phyloP scores from a whole-genome alignment of 2,888 invertebrate species.

The Erebia epiphron region DNA sequence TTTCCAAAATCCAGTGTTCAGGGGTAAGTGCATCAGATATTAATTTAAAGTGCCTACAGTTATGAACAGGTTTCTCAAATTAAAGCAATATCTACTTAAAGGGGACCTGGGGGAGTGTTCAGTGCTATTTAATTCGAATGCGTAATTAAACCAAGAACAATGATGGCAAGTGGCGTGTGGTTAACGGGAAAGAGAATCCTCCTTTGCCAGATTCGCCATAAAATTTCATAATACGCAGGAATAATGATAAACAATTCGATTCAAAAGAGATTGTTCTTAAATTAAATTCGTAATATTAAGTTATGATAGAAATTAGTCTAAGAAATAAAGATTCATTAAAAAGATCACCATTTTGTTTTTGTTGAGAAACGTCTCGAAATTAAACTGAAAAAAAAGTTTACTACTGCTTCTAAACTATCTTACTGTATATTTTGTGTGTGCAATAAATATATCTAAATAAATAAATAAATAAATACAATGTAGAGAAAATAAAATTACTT shows the following conservation, averaged over 20 bases:
- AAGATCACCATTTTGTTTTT: no score
- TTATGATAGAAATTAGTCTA: background rate
- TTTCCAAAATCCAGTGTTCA: background rate
- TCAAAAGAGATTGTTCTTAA: background rate
- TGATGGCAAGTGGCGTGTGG: constrained; percentile 32
- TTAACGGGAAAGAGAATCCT: constrained; percentile 33
- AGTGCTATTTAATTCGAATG: constrained; percentile 32
- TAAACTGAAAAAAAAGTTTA: no score
- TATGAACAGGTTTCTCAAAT: constrained; percentile 19
- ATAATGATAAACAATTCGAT: constrained; percentile 5
- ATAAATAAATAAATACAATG: no score
- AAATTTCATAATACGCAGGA: constrained; percentile 26
- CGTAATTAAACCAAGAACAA: constrained; percentile 39
- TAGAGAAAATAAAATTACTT: no score
- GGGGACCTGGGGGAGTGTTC: constrained; percentile 15
- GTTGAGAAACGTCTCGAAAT: no score
- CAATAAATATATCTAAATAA: no score
- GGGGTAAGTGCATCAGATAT: background rate
- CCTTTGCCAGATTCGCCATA: constrained; percentile 24
- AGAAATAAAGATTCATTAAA: no score
- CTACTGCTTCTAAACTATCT: no score
- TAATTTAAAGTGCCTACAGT: constrained; percentile 25
- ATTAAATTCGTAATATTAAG: background rate
- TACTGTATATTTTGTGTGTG: no score
- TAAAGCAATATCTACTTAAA: constrained; percentile 22